Conservation (phyloP, 2,113 vertebrate genomes). For the Hystrix cristata region DNA sequence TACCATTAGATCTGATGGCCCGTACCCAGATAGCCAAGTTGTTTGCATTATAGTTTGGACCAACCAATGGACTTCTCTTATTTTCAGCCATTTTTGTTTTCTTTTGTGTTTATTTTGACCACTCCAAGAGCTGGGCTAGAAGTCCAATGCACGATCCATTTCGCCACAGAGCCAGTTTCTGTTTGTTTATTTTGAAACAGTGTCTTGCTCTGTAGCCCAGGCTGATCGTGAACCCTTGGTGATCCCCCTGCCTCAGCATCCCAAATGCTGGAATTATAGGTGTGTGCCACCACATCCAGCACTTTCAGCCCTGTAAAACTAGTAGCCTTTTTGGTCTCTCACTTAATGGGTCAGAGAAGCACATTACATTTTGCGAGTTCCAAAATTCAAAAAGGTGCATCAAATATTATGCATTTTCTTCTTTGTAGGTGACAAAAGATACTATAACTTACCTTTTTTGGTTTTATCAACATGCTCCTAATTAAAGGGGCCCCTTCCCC, state of each 20-base stretch:
- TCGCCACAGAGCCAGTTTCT: neutral
- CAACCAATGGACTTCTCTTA: neutral
- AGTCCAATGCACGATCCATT: too few species aligned
- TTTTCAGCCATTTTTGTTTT: neutral
- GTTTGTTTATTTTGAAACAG: neutral
- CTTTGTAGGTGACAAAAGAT: neutral
- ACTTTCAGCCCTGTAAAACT: neutral
- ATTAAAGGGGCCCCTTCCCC: neutral
- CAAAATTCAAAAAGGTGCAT: neutral
- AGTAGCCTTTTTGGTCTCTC: neutral
- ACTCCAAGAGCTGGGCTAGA: too few species aligned
- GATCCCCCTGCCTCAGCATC: neutral
- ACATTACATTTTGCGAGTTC: neutral
- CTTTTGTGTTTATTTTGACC: too few species aligned
- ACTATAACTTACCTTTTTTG: neutral
- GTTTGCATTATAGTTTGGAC: neutral
- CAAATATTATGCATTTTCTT: neutral
- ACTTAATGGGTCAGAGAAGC: neutral
- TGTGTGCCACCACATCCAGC: neutral
- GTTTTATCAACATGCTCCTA: neutral
- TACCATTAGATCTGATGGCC: neutral
- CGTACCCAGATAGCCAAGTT: neutral
- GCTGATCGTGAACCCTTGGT: neutral
- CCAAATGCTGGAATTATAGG: neutral
- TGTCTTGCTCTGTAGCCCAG: neutral